Conservation (phyloP, 2,797 vertebrate species). For the Malurus splendens region DNA sequence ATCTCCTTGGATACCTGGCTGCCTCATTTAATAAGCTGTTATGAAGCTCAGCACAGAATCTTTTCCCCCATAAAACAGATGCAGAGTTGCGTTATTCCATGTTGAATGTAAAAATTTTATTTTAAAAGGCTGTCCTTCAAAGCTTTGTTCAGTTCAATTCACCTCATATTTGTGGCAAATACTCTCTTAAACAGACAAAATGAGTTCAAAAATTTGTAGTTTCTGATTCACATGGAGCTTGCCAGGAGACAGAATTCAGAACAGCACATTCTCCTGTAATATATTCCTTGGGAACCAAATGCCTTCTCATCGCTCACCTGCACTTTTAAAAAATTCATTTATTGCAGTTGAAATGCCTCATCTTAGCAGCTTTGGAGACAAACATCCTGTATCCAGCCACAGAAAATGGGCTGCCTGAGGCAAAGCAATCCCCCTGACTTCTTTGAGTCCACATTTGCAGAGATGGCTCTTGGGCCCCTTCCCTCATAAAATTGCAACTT, state of each 20-base stretch:
- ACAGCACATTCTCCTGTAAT: not conserved
- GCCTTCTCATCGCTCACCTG: not conserved
- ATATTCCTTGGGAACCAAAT: not conserved
- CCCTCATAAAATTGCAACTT: not conserved
- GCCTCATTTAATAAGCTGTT: constrained; percentile 25
- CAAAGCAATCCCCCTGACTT: not conserved
- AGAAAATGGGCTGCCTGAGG: not conserved
- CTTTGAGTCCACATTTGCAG: not conserved
- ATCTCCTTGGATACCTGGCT: constrained; percentile 12
- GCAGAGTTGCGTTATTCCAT: not conserved
- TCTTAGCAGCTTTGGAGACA: not conserved
- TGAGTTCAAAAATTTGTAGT: not conserved
- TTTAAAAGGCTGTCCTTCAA: not conserved
- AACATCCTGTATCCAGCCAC: not conserved
- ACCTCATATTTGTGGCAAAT: not conserved
- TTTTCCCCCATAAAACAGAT: not conserved
- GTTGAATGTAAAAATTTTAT: not conserved
- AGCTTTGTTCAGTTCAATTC: not conserved
- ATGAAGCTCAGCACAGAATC: not conserved
- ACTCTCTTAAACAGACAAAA: not conserved
- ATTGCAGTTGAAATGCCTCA: not conserved
- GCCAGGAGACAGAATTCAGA: not conserved
- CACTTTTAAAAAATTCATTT: not conserved
- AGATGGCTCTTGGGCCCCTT: not conserved
- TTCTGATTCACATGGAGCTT: not conserved